These are phyloP conservation scores for Canis aureus DNA, from an alignment of 2,113 vertebrate genomes.

Conservation along the genomic window DNA sequence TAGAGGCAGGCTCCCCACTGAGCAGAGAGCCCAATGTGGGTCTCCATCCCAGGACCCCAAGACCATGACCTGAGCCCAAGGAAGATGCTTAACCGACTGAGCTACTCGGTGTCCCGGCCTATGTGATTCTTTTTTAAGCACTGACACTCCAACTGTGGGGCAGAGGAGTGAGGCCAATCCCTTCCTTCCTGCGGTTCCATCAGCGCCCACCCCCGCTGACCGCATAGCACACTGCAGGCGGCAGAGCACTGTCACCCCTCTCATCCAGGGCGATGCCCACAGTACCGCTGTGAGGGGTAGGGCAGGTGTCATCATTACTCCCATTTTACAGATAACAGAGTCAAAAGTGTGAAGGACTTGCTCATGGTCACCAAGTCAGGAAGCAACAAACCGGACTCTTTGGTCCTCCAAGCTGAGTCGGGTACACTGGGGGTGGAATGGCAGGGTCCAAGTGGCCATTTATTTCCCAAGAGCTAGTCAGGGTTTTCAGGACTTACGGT, in stretches of 20 bases:
- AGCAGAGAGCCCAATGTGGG: too few species aligned
- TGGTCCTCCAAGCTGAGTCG: not conserved
- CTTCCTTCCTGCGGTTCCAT: not conserved
- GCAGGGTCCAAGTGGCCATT: not conserved
- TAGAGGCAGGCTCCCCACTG: too few species aligned
- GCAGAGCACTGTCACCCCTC: not conserved
- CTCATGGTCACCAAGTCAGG: not conserved
- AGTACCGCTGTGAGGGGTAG: accelerated
- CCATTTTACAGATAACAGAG: not conserved
- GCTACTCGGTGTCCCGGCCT: not conserved
- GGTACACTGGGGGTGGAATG: not conserved
- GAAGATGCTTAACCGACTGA: too few species aligned
- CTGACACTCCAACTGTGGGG: not conserved
- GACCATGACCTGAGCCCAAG: too few species aligned
- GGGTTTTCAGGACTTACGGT: not conserved
- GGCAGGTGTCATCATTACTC: not conserved
- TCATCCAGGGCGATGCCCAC: too few species aligned
- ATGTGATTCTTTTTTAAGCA: not conserved
- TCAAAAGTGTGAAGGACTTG: not conserved
- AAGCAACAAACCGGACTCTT: not conserved
- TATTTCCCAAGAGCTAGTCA: not conserved
- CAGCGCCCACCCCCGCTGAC: not conserved
- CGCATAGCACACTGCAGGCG: not conserved
- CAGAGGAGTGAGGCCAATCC: not conserved
- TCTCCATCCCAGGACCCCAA: too few species aligned